phyloP scores from a whole-genome alignment of 2,113 vertebrate genomes.

The Aramus guarauna region DNA sequence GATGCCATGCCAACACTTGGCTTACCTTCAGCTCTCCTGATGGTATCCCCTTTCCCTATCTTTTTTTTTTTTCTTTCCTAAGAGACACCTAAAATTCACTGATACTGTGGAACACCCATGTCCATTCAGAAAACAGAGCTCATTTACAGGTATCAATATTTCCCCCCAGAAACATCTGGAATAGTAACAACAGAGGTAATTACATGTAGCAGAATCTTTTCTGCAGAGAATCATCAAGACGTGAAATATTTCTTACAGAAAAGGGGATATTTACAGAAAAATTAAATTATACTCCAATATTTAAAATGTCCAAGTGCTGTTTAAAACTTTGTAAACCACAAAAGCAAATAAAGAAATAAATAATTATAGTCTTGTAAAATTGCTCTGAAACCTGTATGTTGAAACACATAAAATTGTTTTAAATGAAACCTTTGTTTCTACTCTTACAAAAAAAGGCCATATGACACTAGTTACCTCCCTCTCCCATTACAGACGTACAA shows the following conservation, averaged over 20 bases:
- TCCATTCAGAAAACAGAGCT: neutral
- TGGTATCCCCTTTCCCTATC: neutral
- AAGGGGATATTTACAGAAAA: neutral
- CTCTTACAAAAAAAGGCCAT: neutral
- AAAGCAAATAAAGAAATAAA: neutral
- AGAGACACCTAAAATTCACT: neutral
- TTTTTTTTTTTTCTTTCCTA: neutral
- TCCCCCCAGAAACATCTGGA: neutral
- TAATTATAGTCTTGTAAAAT: neutral
- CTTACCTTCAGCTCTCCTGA: neutral
- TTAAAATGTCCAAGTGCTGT: neutral
- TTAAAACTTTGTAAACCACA: neutral
- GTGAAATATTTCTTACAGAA: neutral
- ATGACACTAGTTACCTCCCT: neutral
- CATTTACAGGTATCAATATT: neutral
- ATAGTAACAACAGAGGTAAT: neutral
- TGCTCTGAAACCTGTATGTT: neutral
- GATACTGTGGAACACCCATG: rapidly evolving
- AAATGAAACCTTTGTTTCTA: neutral
- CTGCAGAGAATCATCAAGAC: neutral
- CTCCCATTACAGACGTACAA: neutral
- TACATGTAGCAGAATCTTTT: neutral
- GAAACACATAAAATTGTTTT: neutral
- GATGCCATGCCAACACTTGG: neutral
- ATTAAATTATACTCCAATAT: neutral